A percentile compares a stretch with the other conserved stretches of the same genome.
Conservation (phyloP, 2,113 vertebrate species). For the Hemicordylus capensis region DNA sequence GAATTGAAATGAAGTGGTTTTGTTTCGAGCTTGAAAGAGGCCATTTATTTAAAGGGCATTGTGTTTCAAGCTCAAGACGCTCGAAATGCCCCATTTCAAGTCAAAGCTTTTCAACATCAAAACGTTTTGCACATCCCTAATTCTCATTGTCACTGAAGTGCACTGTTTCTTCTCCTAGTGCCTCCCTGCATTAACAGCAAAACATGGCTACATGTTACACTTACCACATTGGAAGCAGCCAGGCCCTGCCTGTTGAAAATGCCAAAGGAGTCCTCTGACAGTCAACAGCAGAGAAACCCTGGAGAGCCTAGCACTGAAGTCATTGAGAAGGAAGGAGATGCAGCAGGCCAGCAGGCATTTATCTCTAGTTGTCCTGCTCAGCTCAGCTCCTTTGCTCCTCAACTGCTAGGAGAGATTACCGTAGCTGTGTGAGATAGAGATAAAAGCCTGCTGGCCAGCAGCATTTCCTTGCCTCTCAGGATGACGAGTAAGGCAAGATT, state of each 20-base stretch:
- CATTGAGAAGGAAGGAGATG: no score
- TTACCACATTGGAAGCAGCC: background rate
- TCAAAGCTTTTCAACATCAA: no score
- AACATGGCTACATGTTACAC: background rate
- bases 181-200: background rate
- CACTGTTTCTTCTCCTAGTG: background rate
- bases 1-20: no score
- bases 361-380: no score
- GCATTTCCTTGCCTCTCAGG: background rate
- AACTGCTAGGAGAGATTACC: background rate
- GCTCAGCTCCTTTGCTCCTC: no score
- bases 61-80: no score
- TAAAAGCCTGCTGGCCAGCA: background rate
- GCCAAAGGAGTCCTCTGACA: background rate
- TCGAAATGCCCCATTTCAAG: no score
- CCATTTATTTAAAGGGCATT: no score
- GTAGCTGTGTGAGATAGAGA: background rate
- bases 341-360: no score
- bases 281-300: background rate
- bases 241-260: background rate
- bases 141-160: background rate
- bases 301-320: background rate
- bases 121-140: no score
- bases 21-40: no score
- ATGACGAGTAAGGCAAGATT: no score